phyloP scores from a whole-genome alignment of 1,140 invertebrate species.

The Neodiprion lecontei region DNA sequence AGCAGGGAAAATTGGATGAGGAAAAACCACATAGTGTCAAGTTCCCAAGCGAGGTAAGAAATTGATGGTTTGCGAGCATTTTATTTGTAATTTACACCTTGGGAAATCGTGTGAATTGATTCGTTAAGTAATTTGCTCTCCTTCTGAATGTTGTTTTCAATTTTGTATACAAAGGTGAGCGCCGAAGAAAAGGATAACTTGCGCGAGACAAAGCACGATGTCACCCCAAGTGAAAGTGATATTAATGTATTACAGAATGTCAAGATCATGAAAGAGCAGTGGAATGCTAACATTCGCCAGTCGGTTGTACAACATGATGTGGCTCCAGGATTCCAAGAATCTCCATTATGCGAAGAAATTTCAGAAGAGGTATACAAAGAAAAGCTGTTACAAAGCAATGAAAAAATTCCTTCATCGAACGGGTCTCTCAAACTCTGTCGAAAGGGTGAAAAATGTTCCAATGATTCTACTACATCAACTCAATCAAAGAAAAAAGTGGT shows the following conservation, averaged over 20 bases:
- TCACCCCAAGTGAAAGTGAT: background rate
- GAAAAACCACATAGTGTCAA: background rate
- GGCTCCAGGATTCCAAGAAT: too few relatives aligned
- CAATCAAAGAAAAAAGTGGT: background rate
- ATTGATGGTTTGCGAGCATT: background rate
- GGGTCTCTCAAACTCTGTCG: conserved; percentile 9
- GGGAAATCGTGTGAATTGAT: background rate
- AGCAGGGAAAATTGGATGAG: background rate
- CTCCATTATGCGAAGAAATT: too few relatives aligned
- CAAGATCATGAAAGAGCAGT: background rate
- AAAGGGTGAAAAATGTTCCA: conserved; percentile 15
- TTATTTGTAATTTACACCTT: too few relatives aligned
- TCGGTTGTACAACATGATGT: background rate
- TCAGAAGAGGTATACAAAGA: conserved; percentile 4
- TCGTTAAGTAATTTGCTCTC: background rate
- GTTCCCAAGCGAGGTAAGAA: background rate
- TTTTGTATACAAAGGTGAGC: background rate
- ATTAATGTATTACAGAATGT: background rate
- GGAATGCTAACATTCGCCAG: background rate
- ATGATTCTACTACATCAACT: conserved; percentile 14
- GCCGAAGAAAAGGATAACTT: background rate
- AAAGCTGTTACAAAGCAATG: conserved; percentile 10
- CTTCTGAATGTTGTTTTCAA: background rate
- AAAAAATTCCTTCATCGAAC: conserved; percentile 17
- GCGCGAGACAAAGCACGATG: background rate